These are phyloP conservation scores for Parambassis ranga DNA, from an alignment of 2,797 vertebrate genomes.

Conservation along the genomic window DNA sequence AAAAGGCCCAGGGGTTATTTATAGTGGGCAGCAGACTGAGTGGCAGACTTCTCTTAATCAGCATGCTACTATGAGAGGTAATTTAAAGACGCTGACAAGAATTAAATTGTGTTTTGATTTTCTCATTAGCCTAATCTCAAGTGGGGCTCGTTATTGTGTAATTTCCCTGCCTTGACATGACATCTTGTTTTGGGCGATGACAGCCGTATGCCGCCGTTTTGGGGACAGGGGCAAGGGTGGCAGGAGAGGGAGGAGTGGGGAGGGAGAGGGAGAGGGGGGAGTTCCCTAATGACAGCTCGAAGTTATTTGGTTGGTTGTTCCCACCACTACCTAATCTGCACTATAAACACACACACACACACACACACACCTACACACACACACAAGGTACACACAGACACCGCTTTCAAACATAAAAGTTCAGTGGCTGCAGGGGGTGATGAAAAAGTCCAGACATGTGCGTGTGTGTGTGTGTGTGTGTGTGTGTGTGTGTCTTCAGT, in stretches of 20 bases:
- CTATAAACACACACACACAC: no score
- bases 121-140: conserved; percentile 90
- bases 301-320: conserved; percentile 76
- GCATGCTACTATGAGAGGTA: conserved; percentile 81
- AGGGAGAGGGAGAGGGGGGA: neutral
- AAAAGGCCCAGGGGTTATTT: conserved; percentile 77
- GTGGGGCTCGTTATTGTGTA: conserved; percentile 87
- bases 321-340: neutral
- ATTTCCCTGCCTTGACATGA: conserved; percentile 83
- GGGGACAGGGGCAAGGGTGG: conserved; percentile 64
- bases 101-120: conserved; percentile 89
- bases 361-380: conserved; percentile 4
- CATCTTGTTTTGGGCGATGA: conserved; percentile 84
- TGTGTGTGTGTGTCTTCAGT: conserved; percentile 18
- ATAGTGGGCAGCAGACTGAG: conserved; percentile 74
- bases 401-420: conserved; percentile 13
- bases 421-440: conserved; percentile 59
- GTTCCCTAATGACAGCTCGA: conserved; percentile 56
- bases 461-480: conserved; percentile 10
- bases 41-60: conserved; percentile 82
- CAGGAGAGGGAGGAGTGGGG: neutral
- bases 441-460: conserved; percentile 32
- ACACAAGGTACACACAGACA: conserved; percentile 9
- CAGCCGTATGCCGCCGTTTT: conserved; percentile 80
- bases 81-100: conserved; percentile 88